Conservation (phyloP, 1,140 invertebrate species). For the Brachionus sp. region DNA sequence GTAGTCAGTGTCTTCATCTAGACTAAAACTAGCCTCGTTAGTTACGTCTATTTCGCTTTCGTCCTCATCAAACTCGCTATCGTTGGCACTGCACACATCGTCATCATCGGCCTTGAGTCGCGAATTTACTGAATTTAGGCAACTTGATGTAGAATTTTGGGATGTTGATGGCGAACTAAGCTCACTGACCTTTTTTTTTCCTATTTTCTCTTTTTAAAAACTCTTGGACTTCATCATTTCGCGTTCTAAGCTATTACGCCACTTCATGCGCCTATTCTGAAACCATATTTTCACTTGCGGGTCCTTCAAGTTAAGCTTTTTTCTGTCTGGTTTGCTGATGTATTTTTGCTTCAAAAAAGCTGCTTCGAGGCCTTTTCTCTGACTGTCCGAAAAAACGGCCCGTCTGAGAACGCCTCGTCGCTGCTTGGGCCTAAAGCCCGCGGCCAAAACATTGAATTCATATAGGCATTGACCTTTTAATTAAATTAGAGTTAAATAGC, state of each 20-base stretch:
- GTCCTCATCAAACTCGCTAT: constrained; percentile 88
- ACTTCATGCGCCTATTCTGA: constrained; percentile 62
- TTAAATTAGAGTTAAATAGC: neutral
- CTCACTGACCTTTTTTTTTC: neutral
- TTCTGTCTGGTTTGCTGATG: constrained; percentile 93
- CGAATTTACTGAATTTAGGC: neutral
- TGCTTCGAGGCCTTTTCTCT: constrained; percentile 88
- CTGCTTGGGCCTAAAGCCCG: constrained; percentile 60
- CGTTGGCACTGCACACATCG: constrained; percentile 91
- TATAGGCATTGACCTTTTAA: neutral
- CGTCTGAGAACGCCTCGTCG: constrained; percentile 88
- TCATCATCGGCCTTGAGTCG: constrained; percentile 48
- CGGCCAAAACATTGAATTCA: constrained; percentile 14
- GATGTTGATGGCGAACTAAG: neutral
- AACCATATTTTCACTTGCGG: constrained; percentile 62
- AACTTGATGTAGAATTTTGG: neutral
- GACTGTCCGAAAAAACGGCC: constrained; percentile 88
- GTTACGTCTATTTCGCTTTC: constrained; percentile 51
- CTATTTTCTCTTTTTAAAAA: neutral
- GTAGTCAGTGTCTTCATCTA: constrained; percentile 28
- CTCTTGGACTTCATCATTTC: constrained; percentile 73
- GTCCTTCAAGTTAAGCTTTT: constrained; percentile 91
- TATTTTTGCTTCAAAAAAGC: constrained; percentile 95
- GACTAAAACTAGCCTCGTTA: neutral
- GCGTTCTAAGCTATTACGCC: constrained; percentile 87